phyloP scores from a whole-genome alignment of 2,888 invertebrate species.

The Parnassius apollo region DNA sequence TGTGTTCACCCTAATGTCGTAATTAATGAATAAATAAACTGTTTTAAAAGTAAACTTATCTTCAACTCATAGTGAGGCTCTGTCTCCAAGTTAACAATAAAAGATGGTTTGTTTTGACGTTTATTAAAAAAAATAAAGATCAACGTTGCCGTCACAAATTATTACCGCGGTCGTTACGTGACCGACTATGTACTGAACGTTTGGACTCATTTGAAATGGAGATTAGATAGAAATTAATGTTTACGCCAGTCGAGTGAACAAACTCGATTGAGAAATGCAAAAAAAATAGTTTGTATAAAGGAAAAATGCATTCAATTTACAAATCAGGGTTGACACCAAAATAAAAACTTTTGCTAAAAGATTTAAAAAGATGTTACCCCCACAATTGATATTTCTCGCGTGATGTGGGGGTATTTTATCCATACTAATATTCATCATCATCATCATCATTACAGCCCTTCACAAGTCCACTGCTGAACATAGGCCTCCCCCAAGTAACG shows the following conservation, averaged over 20 bases:
- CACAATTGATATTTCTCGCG: no score
- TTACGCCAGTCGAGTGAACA: constrained; percentile 32
- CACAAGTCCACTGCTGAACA: no score
- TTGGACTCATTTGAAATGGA: constrained; percentile 43
- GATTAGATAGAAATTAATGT: constrained; percentile 46
- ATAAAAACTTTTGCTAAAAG: no score
- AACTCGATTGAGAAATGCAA: constrained; percentile 21
- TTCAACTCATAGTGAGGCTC: background rate
- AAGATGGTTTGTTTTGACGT: background rate
- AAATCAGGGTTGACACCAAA: constrained; percentile 9
- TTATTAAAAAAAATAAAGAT: background rate
- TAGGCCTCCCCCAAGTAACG: no score
- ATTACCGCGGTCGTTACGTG: constrained; percentile 21
- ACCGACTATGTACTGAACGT: constrained; percentile 14
- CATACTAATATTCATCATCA: no score
- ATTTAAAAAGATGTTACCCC: no score
- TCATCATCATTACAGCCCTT: no score
- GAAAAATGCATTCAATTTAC: constrained; percentile 4
- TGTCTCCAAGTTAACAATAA: background rate
- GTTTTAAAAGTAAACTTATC: no score
- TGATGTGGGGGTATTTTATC: no score
- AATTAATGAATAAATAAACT: no score
- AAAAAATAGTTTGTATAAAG: constrained; percentile 7
- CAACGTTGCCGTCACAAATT: constrained; percentile 23
- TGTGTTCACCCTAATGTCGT: no score